phyloP scores from a whole-genome alignment of 2,888 invertebrate species.

The Melinaea marsaeus region DNA sequence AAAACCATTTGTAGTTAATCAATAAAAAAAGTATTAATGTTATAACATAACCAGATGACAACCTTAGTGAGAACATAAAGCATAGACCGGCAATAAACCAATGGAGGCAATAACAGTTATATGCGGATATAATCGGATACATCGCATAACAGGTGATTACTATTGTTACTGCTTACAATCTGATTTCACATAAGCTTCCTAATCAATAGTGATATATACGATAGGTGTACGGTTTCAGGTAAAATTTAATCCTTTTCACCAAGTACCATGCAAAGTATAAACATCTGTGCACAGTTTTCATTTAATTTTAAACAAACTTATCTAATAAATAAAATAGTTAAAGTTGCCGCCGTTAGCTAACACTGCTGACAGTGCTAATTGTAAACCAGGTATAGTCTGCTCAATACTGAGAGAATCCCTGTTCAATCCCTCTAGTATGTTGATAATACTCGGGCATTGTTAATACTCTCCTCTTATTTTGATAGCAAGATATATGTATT shows the following conservation, averaged over 20 bases:
- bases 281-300: neutral
- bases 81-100: conserved; percentile 45
- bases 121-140: conserved; percentile 42
- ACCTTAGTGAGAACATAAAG: conserved; percentile 34
- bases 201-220: neutral
- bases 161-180: conserved; percentile 36
- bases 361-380: neutral
- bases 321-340: conserved; percentile 1
- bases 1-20: too few relatives aligned
- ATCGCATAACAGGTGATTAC: conserved; percentile 51
- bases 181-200: conserved; percentile 39
- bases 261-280: neutral
- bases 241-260: neutral
- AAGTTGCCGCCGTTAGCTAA: neutral
- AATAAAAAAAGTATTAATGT: too few relatives aligned
- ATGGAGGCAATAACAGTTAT: conserved; percentile 50
- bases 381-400: neutral
- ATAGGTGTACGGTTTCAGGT: neutral
- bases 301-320: conserved; percentile 1
- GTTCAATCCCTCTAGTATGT: neutral
- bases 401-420: neutral
- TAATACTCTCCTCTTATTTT: too few relatives aligned
- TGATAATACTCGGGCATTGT: neutral
- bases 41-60: too few relatives aligned
- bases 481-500: too few relatives aligned